These are phyloP conservation scores for Agelas oroides DNA, from an alignment of 37 sponge, comb jelly and placozoan genomes.

Conservation along the genomic window DNA sequence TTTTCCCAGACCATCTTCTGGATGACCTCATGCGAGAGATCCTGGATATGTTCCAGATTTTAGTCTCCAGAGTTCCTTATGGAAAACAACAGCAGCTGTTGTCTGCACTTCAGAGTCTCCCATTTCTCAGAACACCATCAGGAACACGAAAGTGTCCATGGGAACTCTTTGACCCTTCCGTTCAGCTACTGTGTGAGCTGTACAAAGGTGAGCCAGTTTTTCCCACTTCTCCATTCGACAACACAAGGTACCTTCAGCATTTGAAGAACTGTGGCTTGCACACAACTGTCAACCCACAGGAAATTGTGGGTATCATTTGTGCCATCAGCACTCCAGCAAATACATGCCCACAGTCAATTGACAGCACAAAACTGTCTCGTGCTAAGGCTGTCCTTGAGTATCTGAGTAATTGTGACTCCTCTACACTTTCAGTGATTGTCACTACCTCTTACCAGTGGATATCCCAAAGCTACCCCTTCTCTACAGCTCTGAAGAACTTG, in stretches of 20 bases:
- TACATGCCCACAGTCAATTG: slow-evolving; percentile 5
- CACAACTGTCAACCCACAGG: slow-evolving; percentile 27
- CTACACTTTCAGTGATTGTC: not conserved
- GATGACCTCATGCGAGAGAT: slow-evolving; percentile 33
- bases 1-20: not conserved
- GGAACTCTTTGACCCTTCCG: slow-evolving; percentile 31
- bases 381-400: slow-evolving; percentile 46
- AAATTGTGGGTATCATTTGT: slow-evolving; percentile 38
- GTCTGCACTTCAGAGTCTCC: not conserved
- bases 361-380: slow-evolving; percentile 10
- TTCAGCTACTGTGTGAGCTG: slow-evolving; percentile 2
- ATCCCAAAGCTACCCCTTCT: not conserved
- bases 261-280: slow-evolving; percentile 30
- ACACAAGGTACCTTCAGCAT: not conserved
- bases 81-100: too few relatives aligned
- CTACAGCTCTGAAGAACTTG: slow-evolving; percentile 3
- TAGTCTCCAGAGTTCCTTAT: not conserved
- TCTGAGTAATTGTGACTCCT: not conserved
- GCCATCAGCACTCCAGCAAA: not conserved
- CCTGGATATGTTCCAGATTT: slow-evolving; percentile 5
- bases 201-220: slow-evolving; percentile 59
- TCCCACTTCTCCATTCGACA: slow-evolving; percentile 34
- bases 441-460: too few relatives aligned
- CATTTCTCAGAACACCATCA: slow-evolving; percentile 6
- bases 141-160: slow-evolving; percentile 2